phyloP scores from a whole-genome alignment of 2,888 invertebrate genomes.

The Odontocerum albicorne region DNA sequence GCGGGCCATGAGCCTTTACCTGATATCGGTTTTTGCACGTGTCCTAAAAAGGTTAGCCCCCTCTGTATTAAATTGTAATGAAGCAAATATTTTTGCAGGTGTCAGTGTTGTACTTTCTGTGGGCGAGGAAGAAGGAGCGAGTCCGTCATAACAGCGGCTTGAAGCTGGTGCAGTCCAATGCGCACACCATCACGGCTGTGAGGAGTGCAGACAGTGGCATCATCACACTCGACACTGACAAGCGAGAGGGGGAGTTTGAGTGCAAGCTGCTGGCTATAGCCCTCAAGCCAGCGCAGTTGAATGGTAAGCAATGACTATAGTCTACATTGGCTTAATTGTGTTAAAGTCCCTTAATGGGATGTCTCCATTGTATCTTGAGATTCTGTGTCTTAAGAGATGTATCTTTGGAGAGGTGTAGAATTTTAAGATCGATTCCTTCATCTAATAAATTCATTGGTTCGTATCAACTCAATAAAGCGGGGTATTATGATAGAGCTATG shows the following conservation, averaged over 20 bases:
- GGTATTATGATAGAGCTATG: no score
- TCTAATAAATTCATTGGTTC: no score
- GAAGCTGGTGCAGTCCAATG: conserved; percentile 48
- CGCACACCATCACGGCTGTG: conserved; percentile 51
- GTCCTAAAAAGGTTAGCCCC: no score
- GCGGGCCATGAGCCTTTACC: no score
- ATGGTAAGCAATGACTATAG: conserved; percentile 14
- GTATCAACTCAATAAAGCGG: no score
- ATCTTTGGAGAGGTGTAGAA: no score
- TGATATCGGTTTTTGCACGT: no score
- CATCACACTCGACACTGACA: conserved; percentile 47
- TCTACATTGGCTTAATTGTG: neutral
- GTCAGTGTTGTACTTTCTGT: conserved; percentile 52
- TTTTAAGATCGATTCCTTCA: no score
- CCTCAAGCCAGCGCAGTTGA: conserved; percentile 49
- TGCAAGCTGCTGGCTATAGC: conserved; percentile 53
- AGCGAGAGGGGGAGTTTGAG: conserved; percentile 48
- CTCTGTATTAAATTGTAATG: no score
- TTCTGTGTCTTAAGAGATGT: no score
- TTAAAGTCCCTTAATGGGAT: neutral
- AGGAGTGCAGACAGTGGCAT: conserved; percentile 45
- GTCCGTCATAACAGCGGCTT: conserved; percentile 46
- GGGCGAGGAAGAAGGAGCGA: conserved; percentile 49
- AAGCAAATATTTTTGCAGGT: conserved; percentile 5
- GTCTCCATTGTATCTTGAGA: no score